phyloP scores from a whole-genome alignment of 2,797 vertebrate species.

The Acipenser transmontanus region DNA sequence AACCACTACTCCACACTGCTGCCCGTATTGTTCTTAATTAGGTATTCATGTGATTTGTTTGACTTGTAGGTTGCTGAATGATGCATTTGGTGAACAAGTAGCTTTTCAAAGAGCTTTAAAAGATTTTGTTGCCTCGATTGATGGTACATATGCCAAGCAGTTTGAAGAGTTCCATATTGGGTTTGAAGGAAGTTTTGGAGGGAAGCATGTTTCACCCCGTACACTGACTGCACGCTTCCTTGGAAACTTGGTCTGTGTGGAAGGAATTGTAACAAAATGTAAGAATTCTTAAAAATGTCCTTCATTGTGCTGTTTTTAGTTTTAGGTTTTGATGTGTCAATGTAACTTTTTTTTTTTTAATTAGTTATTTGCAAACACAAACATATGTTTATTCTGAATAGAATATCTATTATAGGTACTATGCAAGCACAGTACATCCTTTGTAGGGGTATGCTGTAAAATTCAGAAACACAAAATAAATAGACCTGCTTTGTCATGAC shows the following conservation, averaged over 20 bases:
- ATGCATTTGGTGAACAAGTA: conserved; percentile 53
- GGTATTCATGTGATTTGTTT: neutral
- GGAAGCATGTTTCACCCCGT: conserved; percentile 46
- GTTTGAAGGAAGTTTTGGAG: conserved; percentile 53
- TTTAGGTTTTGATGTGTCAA: conserved; percentile 28
- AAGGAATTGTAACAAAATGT: conserved; percentile 63
- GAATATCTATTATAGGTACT: too few relatives aligned
- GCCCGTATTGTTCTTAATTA: too few relatives aligned
- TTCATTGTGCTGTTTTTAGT: conserved; percentile 26
- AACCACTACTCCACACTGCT: too few relatives aligned
- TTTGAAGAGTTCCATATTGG: conserved; percentile 53
- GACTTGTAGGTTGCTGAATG: conserved; percentile 49
- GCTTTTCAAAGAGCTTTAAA: conserved; percentile 65
- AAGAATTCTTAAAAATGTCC: conserved; percentile 35
- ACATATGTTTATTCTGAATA: too few relatives aligned
- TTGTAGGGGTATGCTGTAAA: too few relatives aligned
- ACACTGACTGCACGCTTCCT: conserved; percentile 44
- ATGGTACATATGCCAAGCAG: conserved; percentile 50
- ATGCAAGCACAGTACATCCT: too few relatives aligned
- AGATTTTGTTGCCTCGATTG: conserved; percentile 56
- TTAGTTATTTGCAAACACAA: neutral
- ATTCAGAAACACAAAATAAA: too few relatives aligned
- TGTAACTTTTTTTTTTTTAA: neutral
- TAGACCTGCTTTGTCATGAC: too few relatives aligned
- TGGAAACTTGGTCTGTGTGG: conserved; percentile 55